Conservation (phyloP, 2,113 vertebrate genomes). For the Lepisosteus osseus region DNA sequence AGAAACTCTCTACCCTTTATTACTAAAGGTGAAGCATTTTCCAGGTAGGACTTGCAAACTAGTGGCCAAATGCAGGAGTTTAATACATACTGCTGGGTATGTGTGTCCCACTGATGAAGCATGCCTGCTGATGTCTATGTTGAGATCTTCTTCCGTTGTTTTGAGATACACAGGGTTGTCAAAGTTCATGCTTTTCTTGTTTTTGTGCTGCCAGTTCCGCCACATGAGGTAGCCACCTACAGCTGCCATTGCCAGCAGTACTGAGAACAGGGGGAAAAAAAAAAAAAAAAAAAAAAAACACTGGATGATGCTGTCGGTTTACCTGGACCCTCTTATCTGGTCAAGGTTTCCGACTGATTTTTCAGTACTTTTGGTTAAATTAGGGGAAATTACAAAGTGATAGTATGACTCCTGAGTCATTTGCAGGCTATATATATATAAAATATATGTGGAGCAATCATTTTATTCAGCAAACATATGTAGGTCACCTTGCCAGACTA, state of each 20-base stretch:
- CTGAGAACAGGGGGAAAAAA: conserved; percentile 45
- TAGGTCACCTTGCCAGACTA: no score
- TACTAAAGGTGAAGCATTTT: neutral
- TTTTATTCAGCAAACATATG: no score
- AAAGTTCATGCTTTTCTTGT: conserved; percentile 99
- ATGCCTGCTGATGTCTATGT: conserved; percentile 89
- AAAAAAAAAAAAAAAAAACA: neutral
- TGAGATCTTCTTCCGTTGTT: conserved; percentile 94
- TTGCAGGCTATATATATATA: no score
- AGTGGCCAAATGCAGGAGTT: no score
- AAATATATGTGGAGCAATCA: no score
- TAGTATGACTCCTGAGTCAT: no score
- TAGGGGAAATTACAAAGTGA: no score
- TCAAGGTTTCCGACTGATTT: no score
- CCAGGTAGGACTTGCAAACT: no score
- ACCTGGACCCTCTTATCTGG: no score
- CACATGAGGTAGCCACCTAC: conserved; percentile 85
- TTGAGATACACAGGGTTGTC: conserved; percentile 98
- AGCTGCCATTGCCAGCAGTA: conserved; percentile 77
- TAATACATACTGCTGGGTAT: conserved; percentile 87
- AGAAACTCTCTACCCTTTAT: neutral
- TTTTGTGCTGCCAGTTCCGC: conserved; percentile 94
- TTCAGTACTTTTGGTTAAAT: no score
- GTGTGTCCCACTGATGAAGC: conserved; percentile 87
- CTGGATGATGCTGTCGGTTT: no score